A percentile compares a stretch with the other conserved stretches of the same genome.
Evolutionary conservation across 2,113 vertebrate genomes (phyloP).

Genomic region (Synchiropus splendidus): DNA sequence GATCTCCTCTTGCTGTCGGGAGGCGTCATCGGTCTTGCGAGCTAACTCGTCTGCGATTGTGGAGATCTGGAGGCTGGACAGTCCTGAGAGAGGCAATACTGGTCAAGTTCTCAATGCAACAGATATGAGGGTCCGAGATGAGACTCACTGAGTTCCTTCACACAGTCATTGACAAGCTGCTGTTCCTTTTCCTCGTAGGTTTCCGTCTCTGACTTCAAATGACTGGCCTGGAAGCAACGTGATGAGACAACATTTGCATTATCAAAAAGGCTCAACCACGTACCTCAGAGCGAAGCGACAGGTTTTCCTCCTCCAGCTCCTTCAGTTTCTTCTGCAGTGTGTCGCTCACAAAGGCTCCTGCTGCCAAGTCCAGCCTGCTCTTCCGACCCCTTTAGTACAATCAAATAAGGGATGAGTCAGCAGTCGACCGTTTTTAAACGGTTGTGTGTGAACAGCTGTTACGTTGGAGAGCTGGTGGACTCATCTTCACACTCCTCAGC

Average conservation of each 20-base stretch:
- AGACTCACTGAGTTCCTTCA: conserved; percentile 88
- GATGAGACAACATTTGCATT: not conserved
- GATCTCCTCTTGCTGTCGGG: conserved; percentile 95
- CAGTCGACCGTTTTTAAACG: not conserved
- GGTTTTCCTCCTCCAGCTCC: conserved; percentile 92
- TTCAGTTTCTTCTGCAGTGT: conserved; percentile 88
- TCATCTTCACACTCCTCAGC: conserved; percentile 87
- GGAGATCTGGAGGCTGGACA: conserved; percentile 89
- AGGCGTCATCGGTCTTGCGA: conserved; percentile 91
- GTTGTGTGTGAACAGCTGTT: conserved; percentile 34
- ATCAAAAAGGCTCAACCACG: no score
- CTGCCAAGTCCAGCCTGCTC: conserved; percentile 70
- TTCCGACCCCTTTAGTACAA: conserved; percentile 66
- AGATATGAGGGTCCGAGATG: no score
- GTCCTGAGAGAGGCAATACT: conserved; percentile 55
- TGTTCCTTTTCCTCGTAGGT: conserved; percentile 96
- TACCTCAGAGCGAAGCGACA: conserved; percentile 92
- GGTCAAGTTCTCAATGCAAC: not conserved
- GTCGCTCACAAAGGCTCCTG: conserved; percentile 78
- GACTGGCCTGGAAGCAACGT: conserved; percentile 71
- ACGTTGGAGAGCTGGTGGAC: conserved; percentile 81
- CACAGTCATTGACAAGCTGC: conserved; percentile 94
- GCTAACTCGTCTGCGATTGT: conserved; percentile 87
- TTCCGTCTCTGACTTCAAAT: conserved; percentile 93
- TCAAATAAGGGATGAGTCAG: not conserved